Evolutionary conservation across 2,797 vertebrate species (phyloP), one percentile per base, ranked within the genome.

Genomic region (Heteromormyrus szaboi): DNA sequence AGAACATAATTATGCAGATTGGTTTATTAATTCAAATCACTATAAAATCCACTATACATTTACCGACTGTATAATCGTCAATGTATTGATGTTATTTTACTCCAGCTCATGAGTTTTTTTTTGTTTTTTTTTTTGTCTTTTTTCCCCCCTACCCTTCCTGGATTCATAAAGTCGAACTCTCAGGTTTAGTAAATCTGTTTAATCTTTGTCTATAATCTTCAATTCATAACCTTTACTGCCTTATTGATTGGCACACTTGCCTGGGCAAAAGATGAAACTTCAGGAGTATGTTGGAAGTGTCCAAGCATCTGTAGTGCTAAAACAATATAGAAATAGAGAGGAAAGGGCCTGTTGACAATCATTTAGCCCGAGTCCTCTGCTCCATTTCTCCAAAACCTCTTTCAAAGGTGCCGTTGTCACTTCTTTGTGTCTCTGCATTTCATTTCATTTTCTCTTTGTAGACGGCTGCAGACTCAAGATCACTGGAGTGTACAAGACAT

Each of bases 401-500:
- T 19, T 53, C 51, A 86, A 56, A 41, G 53, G 29, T 9, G 12
- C 19, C 51, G 2, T n/a, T 12, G 17, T 53, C 25, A 4, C 53
- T 41, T 56, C 14, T 33, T 2, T 37, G 50, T 33, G 22, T 2
- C 25, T 56, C 51, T 59, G 29, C 85, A 44, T 56, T 86, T 86
- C 33, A 19, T 51, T 86, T 54, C 6, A 33, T 86, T 56, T 86
- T 41, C 33, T 86, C 14, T 86, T 54, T 59, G 25, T 33, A 85
- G 83, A 59, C 5, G 53, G 53, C 19, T 41, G 53, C 51, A 59
- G 41, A 86, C 19, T 86, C 3, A 59, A 41, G 53, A 54, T 59
- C 85, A 86, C 85, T 86, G 53, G 2, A 44, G 85, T 86, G 85
- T 86, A 62, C 17, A 59, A 86, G 85, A 85, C 83, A 25, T 53